Evolutionary conservation across 2,797 vertebrate species (phyloP), one percentile per base, ranked within the genome.

Genomic region (Cyclura pinguis): DNA sequence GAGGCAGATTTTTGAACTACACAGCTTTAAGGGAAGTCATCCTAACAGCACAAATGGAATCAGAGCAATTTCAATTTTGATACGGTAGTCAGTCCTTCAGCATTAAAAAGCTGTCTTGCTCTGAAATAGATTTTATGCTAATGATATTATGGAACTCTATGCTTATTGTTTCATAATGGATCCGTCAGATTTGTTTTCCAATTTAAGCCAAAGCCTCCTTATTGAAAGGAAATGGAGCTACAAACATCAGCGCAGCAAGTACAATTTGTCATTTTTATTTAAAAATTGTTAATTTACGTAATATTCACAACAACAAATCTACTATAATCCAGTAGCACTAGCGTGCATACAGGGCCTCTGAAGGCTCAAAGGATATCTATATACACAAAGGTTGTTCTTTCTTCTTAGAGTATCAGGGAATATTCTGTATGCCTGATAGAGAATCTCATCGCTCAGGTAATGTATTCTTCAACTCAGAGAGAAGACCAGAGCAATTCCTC

Each of bases 91-190:
- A 92, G 78, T 83, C 62, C 80, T 89, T 87, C 72, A 72, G 59
- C 85, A 87, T 74, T 84, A 83, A 72, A 78, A 72, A 72, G 24
- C 16, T 84, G 59, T 62, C 80, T 83, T 89, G 72, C 52, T 84
- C 59, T 73, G 84, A 89, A 92, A 92, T 62, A 78, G 88, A 89
- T 89, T 89, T 89, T 89, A 85, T 88, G 89, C 89, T 84, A 90
- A 90, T 90, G 20, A 64, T 32, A 85, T 88, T 74, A 92, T 35
- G 5, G 77, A 74, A 35, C 42, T 89, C 77, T 85, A 42, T 86
- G 42, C 73, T 86, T 29, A 76, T 89, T 81, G 38, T 82, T 86
- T 89, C 84, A 82, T 86, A 86, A 82, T 88, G 64, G 77, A 24
- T 27, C 69, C 27, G 22, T 89, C 78, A 69, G 59, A 86, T 86